A percentile compares a stretch with the other conserved stretches of the same genome.
phyloP scores from a whole-genome alignment of 2,797 vertebrate species.

The Masticophis lateralis region DNA sequence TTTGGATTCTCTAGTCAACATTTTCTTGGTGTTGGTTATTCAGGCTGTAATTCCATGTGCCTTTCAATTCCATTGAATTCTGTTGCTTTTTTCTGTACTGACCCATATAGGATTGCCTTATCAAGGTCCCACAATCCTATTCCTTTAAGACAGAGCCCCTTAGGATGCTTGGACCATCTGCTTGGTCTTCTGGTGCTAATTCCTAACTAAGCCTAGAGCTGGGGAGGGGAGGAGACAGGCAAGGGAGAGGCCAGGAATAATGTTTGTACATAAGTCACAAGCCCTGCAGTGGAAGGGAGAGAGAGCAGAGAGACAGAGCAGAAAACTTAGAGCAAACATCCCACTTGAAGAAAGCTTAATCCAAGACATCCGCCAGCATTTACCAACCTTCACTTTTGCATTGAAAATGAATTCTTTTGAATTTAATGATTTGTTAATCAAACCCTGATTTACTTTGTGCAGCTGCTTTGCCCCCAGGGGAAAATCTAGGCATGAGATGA shows the following conservation, averaged over 20 bases:
- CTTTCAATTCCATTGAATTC: background rate
- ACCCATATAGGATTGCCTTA: background rate
- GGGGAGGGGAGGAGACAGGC: background rate
- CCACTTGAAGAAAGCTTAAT: background rate
- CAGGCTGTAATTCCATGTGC: background rate
- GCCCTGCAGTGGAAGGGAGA: background rate
- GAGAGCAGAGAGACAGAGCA: background rate
- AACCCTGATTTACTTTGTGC: constrained; percentile 3
- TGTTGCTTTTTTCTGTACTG: background rate
- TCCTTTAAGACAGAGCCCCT: background rate
- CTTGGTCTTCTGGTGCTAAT: background rate
- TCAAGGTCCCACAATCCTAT: background rate
- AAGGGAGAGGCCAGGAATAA: background rate
- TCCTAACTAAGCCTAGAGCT: background rate
- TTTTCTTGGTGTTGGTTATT: background rate
- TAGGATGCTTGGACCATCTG: background rate
- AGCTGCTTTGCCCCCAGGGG: background rate
- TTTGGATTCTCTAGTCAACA: background rate
- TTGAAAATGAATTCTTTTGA: constrained; percentile 20
- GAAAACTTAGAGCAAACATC: background rate
- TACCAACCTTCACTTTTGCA: constrained; percentile 10
- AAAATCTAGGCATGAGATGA: background rate
- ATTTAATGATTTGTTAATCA: constrained; percentile 20
- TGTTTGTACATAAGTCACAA: background rate
- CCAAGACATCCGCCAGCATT: background rate